Conservation (phyloP, 2,888 invertebrate genomes). For the Chrysodeixis includens region DNA sequence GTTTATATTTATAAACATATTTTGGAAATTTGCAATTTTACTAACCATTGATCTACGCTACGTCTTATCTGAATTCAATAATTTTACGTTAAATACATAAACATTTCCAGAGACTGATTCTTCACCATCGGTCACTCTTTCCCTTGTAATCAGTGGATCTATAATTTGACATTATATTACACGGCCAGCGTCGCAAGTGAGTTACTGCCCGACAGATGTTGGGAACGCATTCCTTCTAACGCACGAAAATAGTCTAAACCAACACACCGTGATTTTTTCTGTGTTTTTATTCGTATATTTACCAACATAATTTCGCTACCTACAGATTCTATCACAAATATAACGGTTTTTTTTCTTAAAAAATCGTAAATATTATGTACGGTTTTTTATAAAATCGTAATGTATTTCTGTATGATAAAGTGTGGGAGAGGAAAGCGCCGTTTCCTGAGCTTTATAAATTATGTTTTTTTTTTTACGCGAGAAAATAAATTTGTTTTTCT, state of each 20-base stretch:
- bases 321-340: neutral
- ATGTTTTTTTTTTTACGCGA: conserved; percentile 4
- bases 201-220: conserved; percentile 82
- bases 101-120: neutral
- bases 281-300: conserved; percentile 43
- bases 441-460: neutral
- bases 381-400: neutral
- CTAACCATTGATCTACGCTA: no score
- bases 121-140: neutral
- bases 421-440: conserved; percentile 3
- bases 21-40: no score
- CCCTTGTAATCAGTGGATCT: conserved; percentile 25
- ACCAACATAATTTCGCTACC: conserved; percentile 30
- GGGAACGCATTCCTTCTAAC: conserved; percentile 73
- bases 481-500: neutral
- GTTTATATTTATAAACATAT: no score
- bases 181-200: conserved; percentile 63
- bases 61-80: no score
- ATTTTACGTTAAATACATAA: neutral
- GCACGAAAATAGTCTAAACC: conserved; percentile 72
- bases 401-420: neutral
- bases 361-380: no score
- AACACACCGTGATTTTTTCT: conserved; percentile 61
- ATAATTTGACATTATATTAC: conserved; percentile 33
- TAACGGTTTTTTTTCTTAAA: neutral